Evolutionary conservation across 92 coral and sea anemone genomes (phyloP).

Genomic region (Desmophyllum pertusum): DNA sequence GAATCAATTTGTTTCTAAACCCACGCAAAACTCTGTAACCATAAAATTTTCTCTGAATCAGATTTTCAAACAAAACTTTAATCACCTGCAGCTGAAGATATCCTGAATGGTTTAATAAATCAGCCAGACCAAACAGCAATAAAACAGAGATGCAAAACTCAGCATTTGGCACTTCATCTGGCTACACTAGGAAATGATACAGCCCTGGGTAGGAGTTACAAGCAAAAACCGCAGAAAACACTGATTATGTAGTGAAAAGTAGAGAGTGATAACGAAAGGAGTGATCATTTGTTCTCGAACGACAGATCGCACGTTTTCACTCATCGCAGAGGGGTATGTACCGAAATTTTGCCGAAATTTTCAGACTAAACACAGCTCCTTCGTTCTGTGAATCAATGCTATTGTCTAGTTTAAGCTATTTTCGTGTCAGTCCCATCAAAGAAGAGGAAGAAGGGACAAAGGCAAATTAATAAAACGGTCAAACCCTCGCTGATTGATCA

Average conservation of each 20-base stretch:
- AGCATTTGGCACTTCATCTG: not conserved
- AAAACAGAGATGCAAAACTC: not conserved
- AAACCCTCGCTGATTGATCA: slow-evolving; percentile 30
- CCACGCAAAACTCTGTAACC: not conserved
- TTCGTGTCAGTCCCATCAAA: not conserved
- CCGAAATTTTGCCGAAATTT: not conserved
- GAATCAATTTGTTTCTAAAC: not conserved
- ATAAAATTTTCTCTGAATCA: not conserved
- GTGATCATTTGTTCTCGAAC: slow-evolving; percentile 16
- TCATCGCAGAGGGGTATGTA: not conserved
- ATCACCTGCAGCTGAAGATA: not conserved
- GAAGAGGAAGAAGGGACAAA: not conserved
- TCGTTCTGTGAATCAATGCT: not conserved
- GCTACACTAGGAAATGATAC: not conserved
- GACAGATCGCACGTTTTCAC: not conserved
- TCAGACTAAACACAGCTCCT: not conserved
- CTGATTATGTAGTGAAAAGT: slow-evolving; percentile 1
- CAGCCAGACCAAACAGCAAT: not conserved
- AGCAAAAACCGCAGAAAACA: slow-evolving; percentile 2
- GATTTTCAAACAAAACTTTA: not conserved
- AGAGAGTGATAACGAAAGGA: not conserved
- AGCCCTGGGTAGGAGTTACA: not conserved
- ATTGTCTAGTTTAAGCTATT: not conserved
- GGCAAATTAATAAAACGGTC: slow-evolving; percentile 1
- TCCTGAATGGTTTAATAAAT: not conserved